phyloP scores from a whole-genome alignment of 2,888 invertebrate species.

The Drosophila kambysellisi region DNA sequence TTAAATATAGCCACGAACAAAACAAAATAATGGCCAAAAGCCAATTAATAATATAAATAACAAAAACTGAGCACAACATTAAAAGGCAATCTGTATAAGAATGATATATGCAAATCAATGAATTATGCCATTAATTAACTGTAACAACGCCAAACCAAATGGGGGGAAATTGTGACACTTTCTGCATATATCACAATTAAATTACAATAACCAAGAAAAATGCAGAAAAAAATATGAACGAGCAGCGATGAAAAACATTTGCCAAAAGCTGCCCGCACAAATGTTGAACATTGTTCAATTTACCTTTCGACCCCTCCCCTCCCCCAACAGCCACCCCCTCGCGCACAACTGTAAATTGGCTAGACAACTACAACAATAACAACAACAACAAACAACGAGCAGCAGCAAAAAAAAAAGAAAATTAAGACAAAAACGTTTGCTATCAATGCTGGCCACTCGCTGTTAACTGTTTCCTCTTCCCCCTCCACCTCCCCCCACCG shows the following conservation, averaged over 20 bases:
- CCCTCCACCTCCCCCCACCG: neutral
- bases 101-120: conserved; percentile 50
- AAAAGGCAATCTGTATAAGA: conserved; percentile 38
- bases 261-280: conserved; percentile 20
- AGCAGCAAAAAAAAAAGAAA: neutral
- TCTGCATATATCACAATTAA: conserved; percentile 45
- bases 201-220: conserved; percentile 8
- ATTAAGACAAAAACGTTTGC: conserved; percentile 68
- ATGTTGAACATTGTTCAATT: conserved; percentile 22
- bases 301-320: neutral
- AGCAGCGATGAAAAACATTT: conserved; percentile 29
- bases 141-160: conserved; percentile 2
- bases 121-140: conserved; percentile 50
- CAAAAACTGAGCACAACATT: conserved; percentile 19
- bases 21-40: neutral
- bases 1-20: neutral
- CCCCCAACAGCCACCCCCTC: too few species aligned
- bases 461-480: conserved; percentile 7
- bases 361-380: conserved; percentile 40
- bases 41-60: conserved; percentile 24
- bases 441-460: conserved; percentile 53
- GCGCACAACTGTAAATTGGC: conserved; percentile 45
- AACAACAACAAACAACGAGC: neutral
- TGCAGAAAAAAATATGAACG: neutral
- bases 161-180: conserved; percentile 13